Evolutionary conservation across 2,113 vertebrate genomes (phyloP), one percentile per base, ranked within the genome.

Genomic region (Gila orcuttii): DNA sequence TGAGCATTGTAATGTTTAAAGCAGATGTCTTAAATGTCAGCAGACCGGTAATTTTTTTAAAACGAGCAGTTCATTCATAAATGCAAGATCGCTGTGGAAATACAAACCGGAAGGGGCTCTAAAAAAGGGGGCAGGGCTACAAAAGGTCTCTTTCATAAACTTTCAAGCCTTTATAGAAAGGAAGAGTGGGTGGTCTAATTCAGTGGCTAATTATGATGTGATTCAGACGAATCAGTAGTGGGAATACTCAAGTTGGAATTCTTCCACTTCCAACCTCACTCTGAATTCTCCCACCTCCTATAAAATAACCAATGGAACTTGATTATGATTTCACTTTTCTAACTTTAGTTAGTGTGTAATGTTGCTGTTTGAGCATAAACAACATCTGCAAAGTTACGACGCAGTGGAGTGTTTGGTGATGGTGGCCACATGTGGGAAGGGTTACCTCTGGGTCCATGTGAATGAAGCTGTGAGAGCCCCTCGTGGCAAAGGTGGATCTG

Each of bases 371-470:
- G 42, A 42, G 42, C 42, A 42, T 42, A 42, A 42, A 42, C 42
- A 42, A 8, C 39, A 42, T 10, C 42, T 42, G 8, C 42, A 42
- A 42, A 10, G 42, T 42, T 42, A 10, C 8, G 42, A 42, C 8
- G 8, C 8, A n/a, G 36, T 42, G 21, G 9, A 42, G 19, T 39
- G 36, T n/a, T 23, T 73, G 36, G 69, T 13, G 69, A 42, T 42
- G 10, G 21, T 36, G 76, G 19, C 52, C 76, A 78, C 23, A 45
- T 5, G 25, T 47, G 39, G 3, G 15, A 59, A n/a, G 45, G n/a
- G 2, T 0, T 93, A 98, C 97, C 96, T 97, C 93, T 47, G 97
- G 96, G 88, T 98, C 97, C 97, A 97, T 96, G 68, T 95, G 94
- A 84, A 98, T 96, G 90, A 98, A 97, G 89, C 89, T 96, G 94